Evolutionary conservation across 2,797 vertebrate species (phyloP).

Genomic region (Selene dorsalis): DNA sequence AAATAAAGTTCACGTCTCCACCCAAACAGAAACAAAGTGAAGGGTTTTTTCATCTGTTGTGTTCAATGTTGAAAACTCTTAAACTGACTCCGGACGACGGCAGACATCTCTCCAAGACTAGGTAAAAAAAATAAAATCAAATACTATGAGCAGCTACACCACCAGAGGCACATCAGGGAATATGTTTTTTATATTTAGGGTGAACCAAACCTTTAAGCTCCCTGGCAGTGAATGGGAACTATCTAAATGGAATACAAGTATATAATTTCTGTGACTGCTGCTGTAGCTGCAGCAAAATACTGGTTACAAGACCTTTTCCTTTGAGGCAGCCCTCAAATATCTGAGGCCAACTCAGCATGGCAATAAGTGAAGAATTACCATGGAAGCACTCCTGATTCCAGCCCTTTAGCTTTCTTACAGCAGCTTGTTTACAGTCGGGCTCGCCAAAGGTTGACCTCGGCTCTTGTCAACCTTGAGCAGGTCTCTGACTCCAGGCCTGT

Average conservation of each 20-base stretch:
- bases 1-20: too few relatives aligned
- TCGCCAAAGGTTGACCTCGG: constrained; percentile 76
- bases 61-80: neutral
- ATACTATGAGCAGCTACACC: constrained; percentile 1
- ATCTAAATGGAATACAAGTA: constrained; percentile 38
- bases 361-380: constrained; percentile 78
- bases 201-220: constrained; percentile 49
- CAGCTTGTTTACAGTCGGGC: constrained; percentile 80
- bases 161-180: constrained; percentile 1
- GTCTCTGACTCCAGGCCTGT: constrained; percentile 81
- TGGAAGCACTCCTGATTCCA: constrained; percentile 68
- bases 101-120: neutral
- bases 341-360: constrained; percentile 66
- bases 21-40: too few relatives aligned
- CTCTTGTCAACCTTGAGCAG: constrained; percentile 84
- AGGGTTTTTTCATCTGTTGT: neutral
- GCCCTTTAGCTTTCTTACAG: constrained; percentile 75
- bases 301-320: constrained; percentile 48
- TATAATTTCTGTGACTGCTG: constrained; percentile 50
- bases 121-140: neutral
- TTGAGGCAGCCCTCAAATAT: constrained; percentile 68
- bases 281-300: constrained; percentile 44
- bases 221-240: constrained; percentile 35
- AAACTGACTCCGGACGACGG: neutral
- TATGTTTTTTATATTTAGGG: neutral